Percentiles rank a stretch among this genome's conserved stretches.
phyloP scores from a whole-genome alignment of 2,113 vertebrate species.

The Clarias gariepinus region DNA sequence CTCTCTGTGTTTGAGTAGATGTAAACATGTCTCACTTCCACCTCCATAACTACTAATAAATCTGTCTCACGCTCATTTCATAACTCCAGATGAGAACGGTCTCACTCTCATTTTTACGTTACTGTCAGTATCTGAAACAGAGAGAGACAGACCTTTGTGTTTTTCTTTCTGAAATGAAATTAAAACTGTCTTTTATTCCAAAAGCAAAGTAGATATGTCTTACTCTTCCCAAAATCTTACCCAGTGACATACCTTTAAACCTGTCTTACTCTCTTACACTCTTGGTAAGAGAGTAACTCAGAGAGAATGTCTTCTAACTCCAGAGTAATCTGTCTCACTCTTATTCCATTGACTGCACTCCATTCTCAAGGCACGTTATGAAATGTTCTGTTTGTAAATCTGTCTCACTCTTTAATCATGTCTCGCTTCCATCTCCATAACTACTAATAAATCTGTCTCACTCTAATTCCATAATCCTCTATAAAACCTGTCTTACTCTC shows the following conservation, averaged over 20 bases:
- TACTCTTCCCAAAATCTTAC: background rate
- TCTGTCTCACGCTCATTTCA: background rate
- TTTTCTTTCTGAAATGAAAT: too few relatives aligned
- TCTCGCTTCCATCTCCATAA: background rate
- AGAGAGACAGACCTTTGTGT: too few relatives aligned
- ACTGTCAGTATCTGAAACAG: too few relatives aligned
- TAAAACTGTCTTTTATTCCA: background rate
- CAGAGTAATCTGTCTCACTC: background rate
- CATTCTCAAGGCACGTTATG: too few relatives aligned
- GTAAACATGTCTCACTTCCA: background rate
- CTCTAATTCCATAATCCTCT: background rate
- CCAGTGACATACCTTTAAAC: background rate
- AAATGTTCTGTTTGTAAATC: background rate
- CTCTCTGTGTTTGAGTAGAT: background rate
- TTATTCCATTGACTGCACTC: too few relatives aligned
- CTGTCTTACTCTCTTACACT: background rate
- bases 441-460: background rate
- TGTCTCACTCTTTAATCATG: background rate
- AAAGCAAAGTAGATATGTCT: background rate
- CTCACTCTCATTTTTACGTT: background rate
- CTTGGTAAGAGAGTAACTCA: background rate
- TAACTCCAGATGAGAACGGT: background rate
- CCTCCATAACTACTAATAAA: too few relatives aligned
- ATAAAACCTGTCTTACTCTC: conserved; percentile 44
- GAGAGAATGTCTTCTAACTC: too few relatives aligned